These are phyloP conservation scores for Ambastaia sidthimunki DNA, from an alignment of 2,797 vertebrate species.

Conservation along the genomic window DNA sequence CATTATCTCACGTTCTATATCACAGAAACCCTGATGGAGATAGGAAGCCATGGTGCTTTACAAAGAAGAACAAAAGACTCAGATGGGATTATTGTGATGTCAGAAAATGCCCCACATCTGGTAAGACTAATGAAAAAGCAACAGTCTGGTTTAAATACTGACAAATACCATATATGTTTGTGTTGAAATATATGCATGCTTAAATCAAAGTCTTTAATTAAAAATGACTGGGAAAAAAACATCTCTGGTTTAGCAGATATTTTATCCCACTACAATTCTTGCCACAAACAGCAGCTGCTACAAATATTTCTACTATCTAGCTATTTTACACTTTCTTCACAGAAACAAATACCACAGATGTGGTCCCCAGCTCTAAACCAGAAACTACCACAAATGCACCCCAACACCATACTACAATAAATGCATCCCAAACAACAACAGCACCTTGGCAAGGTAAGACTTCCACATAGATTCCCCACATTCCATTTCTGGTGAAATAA, in stretches of 20 bases:
- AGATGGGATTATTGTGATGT: constrained; percentile 78
- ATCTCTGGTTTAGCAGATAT: not conserved
- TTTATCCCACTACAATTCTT: not conserved
- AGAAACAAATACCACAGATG: constrained; percentile 7
- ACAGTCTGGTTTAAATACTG: too few species aligned
- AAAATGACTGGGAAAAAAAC: not conserved
- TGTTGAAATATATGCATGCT: too few species aligned
- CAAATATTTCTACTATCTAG: not conserved
- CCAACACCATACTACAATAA: not conserved
- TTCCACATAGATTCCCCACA: not conserved
- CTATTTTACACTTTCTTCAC: not conserved
- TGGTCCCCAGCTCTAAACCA: constrained; percentile 29
- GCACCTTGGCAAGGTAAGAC: not conserved
- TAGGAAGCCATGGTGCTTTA: constrained; percentile 79
- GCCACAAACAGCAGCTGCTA: not conserved
- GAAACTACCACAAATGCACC: constrained; percentile 3
- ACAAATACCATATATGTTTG: too few species aligned
- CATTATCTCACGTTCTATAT: not conserved
- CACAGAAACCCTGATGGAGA: constrained; percentile 81
- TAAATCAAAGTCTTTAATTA: too few species aligned
- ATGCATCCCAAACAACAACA: not conserved
- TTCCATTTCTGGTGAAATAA: not conserved
- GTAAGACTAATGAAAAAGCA: constrained; percentile 12
- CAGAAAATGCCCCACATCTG: constrained; percentile 63
- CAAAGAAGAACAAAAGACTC: constrained; percentile 64